Conservation (phyloP, 2,797 vertebrate genomes). For the Acanthornis magna region DNA sequence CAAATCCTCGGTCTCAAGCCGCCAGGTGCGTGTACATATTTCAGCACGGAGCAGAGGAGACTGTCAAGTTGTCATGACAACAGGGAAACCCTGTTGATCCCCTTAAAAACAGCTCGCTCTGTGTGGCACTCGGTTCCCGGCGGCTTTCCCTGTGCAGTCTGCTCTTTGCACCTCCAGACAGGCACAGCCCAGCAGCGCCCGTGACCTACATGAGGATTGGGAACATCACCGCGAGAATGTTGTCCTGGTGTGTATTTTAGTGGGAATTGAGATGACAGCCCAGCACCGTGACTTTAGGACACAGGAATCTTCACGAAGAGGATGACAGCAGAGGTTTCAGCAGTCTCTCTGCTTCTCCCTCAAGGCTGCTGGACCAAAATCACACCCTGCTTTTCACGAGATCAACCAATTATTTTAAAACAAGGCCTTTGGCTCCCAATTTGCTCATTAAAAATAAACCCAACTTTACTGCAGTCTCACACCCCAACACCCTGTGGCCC, state of each 20-base stretch:
- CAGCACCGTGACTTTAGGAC: background rate
- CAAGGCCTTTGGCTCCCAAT: background rate
- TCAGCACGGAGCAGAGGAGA: background rate
- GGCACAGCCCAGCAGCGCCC: background rate
- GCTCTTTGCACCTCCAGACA: background rate
- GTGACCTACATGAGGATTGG: background rate
- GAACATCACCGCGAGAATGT: accelerated
- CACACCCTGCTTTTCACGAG: accelerated
- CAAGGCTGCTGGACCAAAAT: background rate
- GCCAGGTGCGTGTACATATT: background rate
- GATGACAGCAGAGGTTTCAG: background rate
- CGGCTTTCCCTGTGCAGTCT: background rate
- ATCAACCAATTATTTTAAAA: background rate
- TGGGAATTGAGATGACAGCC: background rate
- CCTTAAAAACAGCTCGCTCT: background rate
- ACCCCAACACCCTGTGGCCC: accelerated
- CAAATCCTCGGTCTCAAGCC: background rate
- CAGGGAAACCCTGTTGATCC: conserved; percentile 15
- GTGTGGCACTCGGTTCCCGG: background rate
- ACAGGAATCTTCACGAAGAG: background rate
- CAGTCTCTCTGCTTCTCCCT: background rate
- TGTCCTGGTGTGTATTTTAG: background rate
- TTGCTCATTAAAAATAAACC: background rate
- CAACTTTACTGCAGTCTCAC: background rate
- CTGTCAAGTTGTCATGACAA: conserved; percentile 56